These are phyloP conservation scores for Argyrosomus regius DNA, from an alignment of 2,797 vertebrate genomes.

Conservation along the genomic window DNA sequence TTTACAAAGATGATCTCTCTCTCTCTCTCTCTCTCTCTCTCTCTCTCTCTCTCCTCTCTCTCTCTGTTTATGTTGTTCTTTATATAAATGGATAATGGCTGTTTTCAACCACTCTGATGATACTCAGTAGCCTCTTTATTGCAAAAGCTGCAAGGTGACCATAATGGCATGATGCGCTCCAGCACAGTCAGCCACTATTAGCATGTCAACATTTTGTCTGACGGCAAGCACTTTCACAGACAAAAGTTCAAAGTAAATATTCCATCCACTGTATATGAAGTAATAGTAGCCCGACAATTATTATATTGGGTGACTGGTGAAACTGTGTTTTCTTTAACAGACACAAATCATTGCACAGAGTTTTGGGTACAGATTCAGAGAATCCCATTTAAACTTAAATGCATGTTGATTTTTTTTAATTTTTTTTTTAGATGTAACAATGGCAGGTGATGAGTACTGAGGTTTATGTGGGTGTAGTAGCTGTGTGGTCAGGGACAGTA, in stretches of 20 bases:
- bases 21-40: background rate
- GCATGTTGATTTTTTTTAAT: background rate
- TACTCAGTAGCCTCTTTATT: conserved; percentile 10
- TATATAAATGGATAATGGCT: conserved; percentile 5
- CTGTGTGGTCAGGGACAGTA: conserved; percentile 15
- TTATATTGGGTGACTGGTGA: background rate
- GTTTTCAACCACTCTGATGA: conserved; percentile 18
- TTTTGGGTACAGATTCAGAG: background rate
- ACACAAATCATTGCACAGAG: background rate
- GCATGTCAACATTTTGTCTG: conserved; percentile 13
- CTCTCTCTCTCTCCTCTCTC: background rate
- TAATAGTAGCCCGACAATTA: background rate
- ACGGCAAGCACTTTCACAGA: conserved; percentile 14
- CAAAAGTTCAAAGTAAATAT: background rate
- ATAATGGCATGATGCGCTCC: background rate
- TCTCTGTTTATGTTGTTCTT: background rate
- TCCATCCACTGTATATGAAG: background rate
- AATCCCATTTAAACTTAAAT: background rate
- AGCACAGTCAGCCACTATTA: conserved; percentile 32
- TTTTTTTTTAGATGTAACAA: background rate
- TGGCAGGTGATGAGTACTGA: background rate
- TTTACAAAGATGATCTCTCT: conserved; percentile 28
- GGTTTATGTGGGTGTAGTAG: conserved; percentile 24
- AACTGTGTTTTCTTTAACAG: background rate
- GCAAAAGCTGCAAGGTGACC: conserved; percentile 19